Evolutionary conservation across 2,888 invertebrate species (phyloP), one percentile per base, ranked within the genome.

Genomic region (Vesta saturnalis): DNA sequence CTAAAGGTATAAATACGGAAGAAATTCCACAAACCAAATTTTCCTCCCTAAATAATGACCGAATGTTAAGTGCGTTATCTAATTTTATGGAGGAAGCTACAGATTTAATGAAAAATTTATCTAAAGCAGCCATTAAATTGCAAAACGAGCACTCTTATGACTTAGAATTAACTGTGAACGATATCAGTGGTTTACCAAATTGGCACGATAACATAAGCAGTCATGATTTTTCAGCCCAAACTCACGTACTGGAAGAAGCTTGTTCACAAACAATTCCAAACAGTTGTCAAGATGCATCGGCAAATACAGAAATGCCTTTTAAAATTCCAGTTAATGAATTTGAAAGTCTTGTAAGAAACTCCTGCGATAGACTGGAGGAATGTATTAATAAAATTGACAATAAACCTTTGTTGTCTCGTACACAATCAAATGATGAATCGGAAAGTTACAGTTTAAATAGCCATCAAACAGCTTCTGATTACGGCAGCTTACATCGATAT

Each of bases 61-160:
- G 79, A 23, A 81, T 84, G 76, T 69, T 82, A 23, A 78, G 80
- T 70, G 81, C 81, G 0, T 84, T 85, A 80, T 80, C 84, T 1
- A 79, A 79, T 30, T 85, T 85, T 70, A 76, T 85, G 64, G 82
- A 82, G 70, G 84, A 85, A 78, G 84, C 84, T 1, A 82, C 83
- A 5, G 77, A 75, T 64, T 67, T 85, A 14, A 83, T 85, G 78
- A 77, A 75, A 1, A 84, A 83, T 69, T 67, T 85, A 22, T 78
- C 76, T 6, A 73, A 76, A 23, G 78, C 78, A 3, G 76, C 81
- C 0, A 74, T 68, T 22, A 76, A 77, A 62, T 59, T 80, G 0
- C 77, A 79, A 69, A 15, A 64, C 2, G 63, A 68, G 6, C 69
- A 71, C 22, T 76, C 79, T n/a, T 83, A 78, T 64, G 81, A 82